Evolutionary conservation across 2,888 invertebrate genomes (phyloP), one percentile per base, ranked within the genome.

Genomic region (Oscheius onirici): DNA sequence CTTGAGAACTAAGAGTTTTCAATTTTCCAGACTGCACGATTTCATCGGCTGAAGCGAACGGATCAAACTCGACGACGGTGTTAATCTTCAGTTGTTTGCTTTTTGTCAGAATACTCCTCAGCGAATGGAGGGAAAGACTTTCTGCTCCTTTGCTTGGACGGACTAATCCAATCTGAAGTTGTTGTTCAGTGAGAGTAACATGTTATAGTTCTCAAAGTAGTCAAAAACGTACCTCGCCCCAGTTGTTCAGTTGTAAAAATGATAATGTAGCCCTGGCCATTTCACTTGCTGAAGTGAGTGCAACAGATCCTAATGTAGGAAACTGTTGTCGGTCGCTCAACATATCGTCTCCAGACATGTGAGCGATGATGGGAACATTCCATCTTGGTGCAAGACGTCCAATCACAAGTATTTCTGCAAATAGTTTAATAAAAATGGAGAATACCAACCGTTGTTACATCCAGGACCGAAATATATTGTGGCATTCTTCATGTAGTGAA

Each of bases 361-460:
- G 86, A 6, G 86, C 86, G 57, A 86, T 81, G 44, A 86, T 86
- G 3, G 86, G 86, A 26, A 86, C 85, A 70, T 86, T 86, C 86
- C 86, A 86, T 5, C 85, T 76, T 11, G 86, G 83, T 0, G 83
- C 86, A 28, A 86, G 71, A 17, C 86, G 80, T n/a, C 85, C 86
- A 61, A 86, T 86, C 15, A 85, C 83, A 24, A 86, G 73, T 84
- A 86, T 86, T 80, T 86, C 86, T 86, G 57, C 43, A 74, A n/a
- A n/a, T 13, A 3, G 3, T 55, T 55, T 20, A 5, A 8, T 49
- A 22, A 52, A 57, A 3, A 11, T 8, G 28, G 5, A 34, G 24
- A 49, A 17, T 8, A 28, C 8, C 13, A 63, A 86, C 86, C 86
- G 55, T 86, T 83, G 68, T 87, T 86, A 72, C 86, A 86, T 8